Evolutionary conservation across 1,140 invertebrate genomes (phyloP).

Genomic region (Drosophila punjabiensis): DNA sequence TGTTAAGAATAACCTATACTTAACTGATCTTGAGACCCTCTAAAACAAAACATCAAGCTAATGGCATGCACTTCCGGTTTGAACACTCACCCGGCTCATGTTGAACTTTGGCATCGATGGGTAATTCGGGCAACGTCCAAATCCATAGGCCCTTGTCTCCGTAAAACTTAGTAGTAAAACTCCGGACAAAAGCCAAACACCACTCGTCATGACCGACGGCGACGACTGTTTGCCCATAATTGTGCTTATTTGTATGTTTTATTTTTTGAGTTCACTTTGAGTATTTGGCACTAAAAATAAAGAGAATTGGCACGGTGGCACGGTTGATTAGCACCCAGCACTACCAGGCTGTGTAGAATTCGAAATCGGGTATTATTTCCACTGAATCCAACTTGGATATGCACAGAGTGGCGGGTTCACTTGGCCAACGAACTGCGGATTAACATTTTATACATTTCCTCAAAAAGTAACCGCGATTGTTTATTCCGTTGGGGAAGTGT

Average conservation of each 20-base stretch:
- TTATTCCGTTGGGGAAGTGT: conserved; percentile 69
- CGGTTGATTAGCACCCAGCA: not conserved
- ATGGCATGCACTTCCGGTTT: conserved; percentile 6
- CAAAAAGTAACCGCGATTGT: conserved; percentile 36
- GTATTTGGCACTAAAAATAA: conserved; percentile 17
- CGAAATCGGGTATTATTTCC: conserved; percentile 13
- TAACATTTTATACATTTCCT: conserved; percentile 54
- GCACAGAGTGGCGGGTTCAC: conserved; percentile 52
- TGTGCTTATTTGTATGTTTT: conserved; percentile 18
- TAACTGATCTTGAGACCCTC: not conserved
- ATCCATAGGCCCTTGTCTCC: conserved; percentile 79
- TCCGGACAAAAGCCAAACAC: conserved; percentile 49
- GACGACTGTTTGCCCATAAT: conserved; percentile 45
- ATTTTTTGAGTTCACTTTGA: conserved; percentile 22
- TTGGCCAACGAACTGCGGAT: conserved; percentile 67
- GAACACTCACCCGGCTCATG: conserved; percentile 86
- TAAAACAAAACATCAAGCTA: too few species aligned
- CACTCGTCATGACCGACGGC: conserved; percentile 32
- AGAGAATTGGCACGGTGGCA: conserved; percentile 43
- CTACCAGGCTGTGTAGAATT: conserved; percentile 41
- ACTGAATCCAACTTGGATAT: conserved; percentile 39
- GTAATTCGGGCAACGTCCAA: conserved; percentile 88
- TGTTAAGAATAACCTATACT: not conserved
- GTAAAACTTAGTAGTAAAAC: conserved; percentile 51
- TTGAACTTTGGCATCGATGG: conserved; percentile 88